Evolutionary conservation across 2,888 invertebrate genomes (phyloP), one percentile per base, ranked within the genome.

Genomic region (Limulus polyphemus): DNA sequence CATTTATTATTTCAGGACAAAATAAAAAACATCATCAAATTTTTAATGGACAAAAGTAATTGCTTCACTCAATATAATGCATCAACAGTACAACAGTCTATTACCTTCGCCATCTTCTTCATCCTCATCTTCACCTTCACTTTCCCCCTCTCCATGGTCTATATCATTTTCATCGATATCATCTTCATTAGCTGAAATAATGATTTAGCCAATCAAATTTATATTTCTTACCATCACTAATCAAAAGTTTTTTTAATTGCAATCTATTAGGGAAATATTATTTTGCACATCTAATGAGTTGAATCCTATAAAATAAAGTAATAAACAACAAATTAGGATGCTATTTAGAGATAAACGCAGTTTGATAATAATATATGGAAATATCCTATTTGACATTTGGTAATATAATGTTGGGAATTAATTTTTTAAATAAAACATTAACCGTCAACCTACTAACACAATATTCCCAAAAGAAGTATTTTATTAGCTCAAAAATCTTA

Each of bases 181-280:
- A 52, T 65, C 64, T 12, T 65, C 62, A 62, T 64, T 62, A 10
- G 49, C 64, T 64, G 13, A 50, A 50, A n/a, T 50, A 9, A 13
- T 50, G 50, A n/a, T 50, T 50, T 14, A 50, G 10, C 50, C 50
- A 13, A 50, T 50, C 14, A n/a, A 5, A 13, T 50, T 13, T 50
- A 14, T 50, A 13, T 50, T 50, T n/a, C 7, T 3, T 4, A n/a
- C 5, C 50, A 67, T 83, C 83, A 66, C 83, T 84, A 17, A 57
- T 47, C 13, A 57, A 14, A 49, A 47, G 11, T 10, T 11, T 14
- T 57, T 48, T 16, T 48, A 48, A 13, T 7, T 48, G 11, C 48
- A 57, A 16, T 48, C 13, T 57, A 32, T 32, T 32, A 2, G 32
- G 7, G 32, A 32, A 32, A 7, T 32, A 32, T 12, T 14, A 11